Evolutionary conservation across 2,888 invertebrate genomes (phyloP), one percentile per base, ranked within the genome.

Genomic region (Drosophila pegasa): DNA sequence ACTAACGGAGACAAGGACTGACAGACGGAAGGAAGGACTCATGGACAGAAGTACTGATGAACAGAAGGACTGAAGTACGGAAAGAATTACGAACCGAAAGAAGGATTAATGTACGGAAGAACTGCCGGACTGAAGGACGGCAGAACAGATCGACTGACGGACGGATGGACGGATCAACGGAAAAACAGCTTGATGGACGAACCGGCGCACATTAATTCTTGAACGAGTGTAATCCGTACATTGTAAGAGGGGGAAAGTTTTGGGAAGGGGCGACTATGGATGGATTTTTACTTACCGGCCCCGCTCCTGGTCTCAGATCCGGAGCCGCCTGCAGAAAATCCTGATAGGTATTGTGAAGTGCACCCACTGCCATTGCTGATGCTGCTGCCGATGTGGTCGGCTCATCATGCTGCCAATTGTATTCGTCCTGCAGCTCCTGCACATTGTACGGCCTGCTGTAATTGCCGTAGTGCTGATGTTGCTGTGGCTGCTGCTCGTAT

Each of bases 251-350:
- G n/a, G n/a, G n/a, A n/a, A n/a, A n/a, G n/a, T n/a, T n/a, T n/a
- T n/a, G n/a, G n/a, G n/a, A n/a, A n/a, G n/a, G n/a, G 7, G n/a
- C 1, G n/a, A n/a, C 8, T 16, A 16, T 37, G 8, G n/a, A 5
- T 6, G 2, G 27, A 12, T 27, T 16, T 16, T 3, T 16, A 9
- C 27, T 16, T 18, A 45, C 45, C 45, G 5, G 8, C 10, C 18
- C 18, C 33, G 12, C 9, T 62, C 60, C 2, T 10, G 55, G 35
- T 45, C 20, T 0, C 6, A 38, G 55, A 16, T 38, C 22, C 16
- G 45, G 45, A 45, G 45, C 45, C 45, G 45, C 45, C 16, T 45
- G 45, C 29, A 29, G 27, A 45, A 45, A 45, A 45, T 45, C 45
- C 45, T 27, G 16, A 12, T 29, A 45, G 12, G 10, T 18, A 12